Evolutionary conservation across 2,797 vertebrate genomes (phyloP).

Genomic region (Carapus acus): DNA sequence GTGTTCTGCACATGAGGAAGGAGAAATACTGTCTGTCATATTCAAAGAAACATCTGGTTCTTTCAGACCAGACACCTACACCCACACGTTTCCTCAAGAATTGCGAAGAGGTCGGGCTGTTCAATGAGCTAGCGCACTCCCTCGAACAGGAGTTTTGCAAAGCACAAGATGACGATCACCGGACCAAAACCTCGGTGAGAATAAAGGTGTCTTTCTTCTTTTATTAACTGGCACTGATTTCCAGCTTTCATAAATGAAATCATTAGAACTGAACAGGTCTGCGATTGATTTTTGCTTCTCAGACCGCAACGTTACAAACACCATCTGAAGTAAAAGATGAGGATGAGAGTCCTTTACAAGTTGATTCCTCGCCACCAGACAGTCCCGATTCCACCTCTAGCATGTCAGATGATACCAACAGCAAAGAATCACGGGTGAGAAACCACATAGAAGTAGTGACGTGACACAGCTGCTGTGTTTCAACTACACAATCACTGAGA

Average conservation of each 20-base stretch:
- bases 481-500: too few relatives aligned
- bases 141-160: constrained; percentile 95
- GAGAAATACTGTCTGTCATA: not conserved
- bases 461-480: too few relatives aligned
- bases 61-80: constrained; percentile 92
- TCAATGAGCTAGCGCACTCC: constrained; percentile 91
- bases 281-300: constrained; percentile 30
- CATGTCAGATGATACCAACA: constrained; percentile 68
- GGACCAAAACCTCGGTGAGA: constrained; percentile 65
- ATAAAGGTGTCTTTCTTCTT: constrained; percentile 1
- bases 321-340: constrained; percentile 85
- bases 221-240: not conserved
- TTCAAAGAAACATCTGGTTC: constrained; percentile 8
- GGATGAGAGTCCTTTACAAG: constrained; percentile 86
- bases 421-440: constrained; percentile 60
- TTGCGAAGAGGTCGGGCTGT: constrained; percentile 96
- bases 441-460: constrained; percentile 12
- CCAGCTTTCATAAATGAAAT: not conserved
- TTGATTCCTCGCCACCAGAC: constrained; percentile 86
- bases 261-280: not conserved
- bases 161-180: constrained; percentile 86
- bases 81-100: constrained; percentile 98
- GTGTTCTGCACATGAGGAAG: not conserved
- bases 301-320: constrained; percentile 75
- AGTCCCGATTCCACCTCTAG: constrained; percentile 80